These are phyloP conservation scores for Megaceryle torquata DNA, from an alignment of 2,113 vertebrate species.

Conservation along the genomic window DNA sequence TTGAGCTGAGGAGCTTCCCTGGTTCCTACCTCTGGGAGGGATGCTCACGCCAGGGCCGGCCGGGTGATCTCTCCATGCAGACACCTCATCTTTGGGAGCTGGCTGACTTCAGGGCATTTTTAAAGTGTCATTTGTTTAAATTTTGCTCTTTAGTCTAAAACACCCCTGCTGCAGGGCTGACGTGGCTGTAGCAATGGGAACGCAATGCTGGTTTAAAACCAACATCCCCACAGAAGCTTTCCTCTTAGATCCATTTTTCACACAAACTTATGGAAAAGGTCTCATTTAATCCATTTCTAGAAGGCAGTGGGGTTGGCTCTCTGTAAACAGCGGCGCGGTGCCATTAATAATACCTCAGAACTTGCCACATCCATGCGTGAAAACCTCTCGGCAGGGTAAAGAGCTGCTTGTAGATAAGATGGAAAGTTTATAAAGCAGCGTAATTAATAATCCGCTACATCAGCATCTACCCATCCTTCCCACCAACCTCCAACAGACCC, in stretches of 20 bases:
- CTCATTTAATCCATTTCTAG: background rate
- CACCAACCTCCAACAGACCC: background rate
- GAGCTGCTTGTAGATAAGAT: background rate
- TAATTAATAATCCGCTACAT: background rate
- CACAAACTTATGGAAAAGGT: background rate
- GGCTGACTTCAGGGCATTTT: background rate
- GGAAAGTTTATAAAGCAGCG: background rate
- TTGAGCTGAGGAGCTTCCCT: background rate
- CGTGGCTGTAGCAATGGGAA: background rate
- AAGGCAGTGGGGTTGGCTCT: background rate
- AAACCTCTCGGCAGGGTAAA: background rate
- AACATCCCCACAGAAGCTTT: background rate
- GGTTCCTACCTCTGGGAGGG: background rate
- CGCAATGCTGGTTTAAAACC: background rate
- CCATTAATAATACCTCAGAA: background rate
- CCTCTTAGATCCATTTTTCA: background rate
- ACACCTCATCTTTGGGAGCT: background rate
- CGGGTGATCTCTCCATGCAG: background rate
- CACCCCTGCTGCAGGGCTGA: background rate
- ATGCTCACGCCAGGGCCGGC: rapidly evolving
- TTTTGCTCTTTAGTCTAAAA: background rate
- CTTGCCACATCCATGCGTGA: background rate
- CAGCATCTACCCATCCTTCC: background rate
- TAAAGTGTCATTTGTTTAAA: constrained; percentile 7
- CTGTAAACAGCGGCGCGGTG: background rate